Percentiles rank a stretch among this genome's conserved stretches.
These are phyloP conservation scores for Scaptomyza pallida DNA, from an alignment of 1,140 invertebrate genomes.

Conservation along the genomic window DNA sequence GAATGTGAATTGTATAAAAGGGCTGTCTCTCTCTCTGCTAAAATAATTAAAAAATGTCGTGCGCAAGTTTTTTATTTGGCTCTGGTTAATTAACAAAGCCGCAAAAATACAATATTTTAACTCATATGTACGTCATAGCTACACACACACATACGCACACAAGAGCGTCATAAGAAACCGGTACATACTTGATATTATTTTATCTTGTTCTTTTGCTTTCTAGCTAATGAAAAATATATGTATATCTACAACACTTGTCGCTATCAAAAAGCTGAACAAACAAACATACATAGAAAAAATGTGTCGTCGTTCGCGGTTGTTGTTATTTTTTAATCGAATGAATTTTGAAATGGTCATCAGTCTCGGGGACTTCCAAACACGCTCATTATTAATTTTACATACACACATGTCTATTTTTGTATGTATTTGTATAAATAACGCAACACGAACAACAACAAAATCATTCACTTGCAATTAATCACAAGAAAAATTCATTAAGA, in stretches of 20 bases:
- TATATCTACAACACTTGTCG: slow-evolving; percentile 28
- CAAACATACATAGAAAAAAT: slow-evolving; percentile 17
- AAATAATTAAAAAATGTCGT: slow-evolving; percentile 22
- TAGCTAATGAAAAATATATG: slow-evolving; percentile 13
- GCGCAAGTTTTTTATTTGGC: slow-evolving; percentile 2
- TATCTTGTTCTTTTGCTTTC: slow-evolving; percentile 4
- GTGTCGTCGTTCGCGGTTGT: slow-evolving; percentile 3
- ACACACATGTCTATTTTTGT: neutral
- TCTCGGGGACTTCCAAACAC: slow-evolving; percentile 18
- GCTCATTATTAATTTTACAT: slow-evolving; percentile 1
- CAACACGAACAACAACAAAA: slow-evolving; percentile 31
- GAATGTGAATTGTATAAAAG: slow-evolving; percentile 30
- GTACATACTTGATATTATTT: slow-evolving; percentile 49
- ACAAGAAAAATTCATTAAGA: slow-evolving; percentile 36
- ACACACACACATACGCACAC: too few relatives aligned
- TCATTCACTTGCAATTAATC: slow-evolving; percentile 53
- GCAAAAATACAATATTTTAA: neutral
- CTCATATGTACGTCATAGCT: slow-evolving; percentile 6
- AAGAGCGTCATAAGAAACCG: slow-evolving; percentile 43
- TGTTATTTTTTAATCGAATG: slow-evolving; percentile 16
- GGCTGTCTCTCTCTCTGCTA: neutral
- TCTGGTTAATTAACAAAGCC: slow-evolving; percentile 30
- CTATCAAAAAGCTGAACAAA: slow-evolving; percentile 32
- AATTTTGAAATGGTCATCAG: slow-evolving; percentile 27
- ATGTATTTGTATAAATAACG: slow-evolving; percentile 8